Evolutionary conservation across 1,140 invertebrate genomes (phyloP).

Genomic region (Pseudoatta argentina): DNA sequence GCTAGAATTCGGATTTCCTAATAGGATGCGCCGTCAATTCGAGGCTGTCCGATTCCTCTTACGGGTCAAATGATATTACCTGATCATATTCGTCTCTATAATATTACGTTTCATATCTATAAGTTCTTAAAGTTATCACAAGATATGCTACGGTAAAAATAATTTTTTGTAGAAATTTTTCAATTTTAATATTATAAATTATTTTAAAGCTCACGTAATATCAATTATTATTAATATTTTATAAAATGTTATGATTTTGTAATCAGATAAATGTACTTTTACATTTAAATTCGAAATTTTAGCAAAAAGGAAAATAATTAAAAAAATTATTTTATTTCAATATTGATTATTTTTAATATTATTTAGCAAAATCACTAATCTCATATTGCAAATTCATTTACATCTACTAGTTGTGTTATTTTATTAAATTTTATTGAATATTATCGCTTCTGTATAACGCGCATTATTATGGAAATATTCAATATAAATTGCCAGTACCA

Average conservation of each 20-base stretch:
- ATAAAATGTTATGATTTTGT: background rate
- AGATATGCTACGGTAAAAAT: background rate
- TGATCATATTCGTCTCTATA: background rate
- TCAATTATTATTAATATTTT: background rate
- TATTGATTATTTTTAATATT: background rate
- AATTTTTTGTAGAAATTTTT: background rate
- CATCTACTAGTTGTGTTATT: background rate
- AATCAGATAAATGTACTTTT: background rate
- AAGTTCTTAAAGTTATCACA: background rate
- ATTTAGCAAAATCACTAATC: background rate
- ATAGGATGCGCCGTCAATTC: slow-evolving; percentile 41
- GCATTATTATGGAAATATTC: background rate
- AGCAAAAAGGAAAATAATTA: background rate
- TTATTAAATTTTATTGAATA: slow-evolving; percentile 1
- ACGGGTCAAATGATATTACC: background rate
- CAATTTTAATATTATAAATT: slow-evolving; percentile 5
- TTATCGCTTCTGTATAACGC: background rate
- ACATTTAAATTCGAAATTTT: background rate
- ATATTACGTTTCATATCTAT: background rate
- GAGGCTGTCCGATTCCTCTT: slow-evolving; percentile 12
- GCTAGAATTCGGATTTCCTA: slow-evolving; percentile 73
- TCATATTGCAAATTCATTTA: background rate
- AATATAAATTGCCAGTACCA: background rate
- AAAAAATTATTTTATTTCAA: background rate
- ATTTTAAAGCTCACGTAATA: background rate